Evolutionary conservation across 1,140 invertebrate genomes (phyloP).

Genomic region (Chionoecetes opilio): DNA sequence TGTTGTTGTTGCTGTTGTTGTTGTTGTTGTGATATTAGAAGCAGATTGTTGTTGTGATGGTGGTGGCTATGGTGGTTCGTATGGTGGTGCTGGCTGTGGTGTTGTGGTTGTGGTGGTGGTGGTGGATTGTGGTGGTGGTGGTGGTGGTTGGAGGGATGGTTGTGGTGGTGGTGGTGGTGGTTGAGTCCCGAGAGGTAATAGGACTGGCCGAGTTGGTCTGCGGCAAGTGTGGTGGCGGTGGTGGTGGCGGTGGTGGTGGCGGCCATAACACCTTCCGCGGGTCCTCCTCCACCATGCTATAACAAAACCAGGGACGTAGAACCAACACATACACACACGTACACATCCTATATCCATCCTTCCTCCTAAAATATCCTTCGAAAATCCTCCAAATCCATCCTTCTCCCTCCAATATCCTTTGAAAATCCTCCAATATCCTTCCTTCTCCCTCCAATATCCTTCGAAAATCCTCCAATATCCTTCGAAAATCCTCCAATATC

Average conservation of each 20-base stretch:
- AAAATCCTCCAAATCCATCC: no score
- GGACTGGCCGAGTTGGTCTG: conserved; percentile 59
- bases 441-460: no score
- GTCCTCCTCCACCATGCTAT: conserved; percentile 69
- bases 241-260: neutral
- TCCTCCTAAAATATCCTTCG: no score
- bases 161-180: conserved; percentile 78
- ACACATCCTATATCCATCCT: no score
- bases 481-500: no score
- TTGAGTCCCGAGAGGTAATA: conserved; percentile 71
- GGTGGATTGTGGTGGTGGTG: no score
- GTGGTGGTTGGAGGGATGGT: conserved; percentile 47
- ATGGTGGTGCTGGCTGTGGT: neutral
- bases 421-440: no score
- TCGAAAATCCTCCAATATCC: no score
- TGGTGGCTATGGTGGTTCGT: neutral
- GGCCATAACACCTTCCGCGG: conserved; percentile 32
- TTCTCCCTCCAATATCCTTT: no score
- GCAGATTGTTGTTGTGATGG: conserved; percentile 59
- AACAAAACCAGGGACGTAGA: conserved; percentile 54
- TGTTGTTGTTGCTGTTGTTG: conserved; percentile 23
- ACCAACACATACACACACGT: no score
- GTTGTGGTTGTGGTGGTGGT: neutral
- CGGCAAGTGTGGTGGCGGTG: conserved; percentile 33
- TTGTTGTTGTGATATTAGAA: conserved; percentile 66